phyloP scores from a whole-genome alignment of 1,140 invertebrate species.

The Papilio machaon region DNA sequence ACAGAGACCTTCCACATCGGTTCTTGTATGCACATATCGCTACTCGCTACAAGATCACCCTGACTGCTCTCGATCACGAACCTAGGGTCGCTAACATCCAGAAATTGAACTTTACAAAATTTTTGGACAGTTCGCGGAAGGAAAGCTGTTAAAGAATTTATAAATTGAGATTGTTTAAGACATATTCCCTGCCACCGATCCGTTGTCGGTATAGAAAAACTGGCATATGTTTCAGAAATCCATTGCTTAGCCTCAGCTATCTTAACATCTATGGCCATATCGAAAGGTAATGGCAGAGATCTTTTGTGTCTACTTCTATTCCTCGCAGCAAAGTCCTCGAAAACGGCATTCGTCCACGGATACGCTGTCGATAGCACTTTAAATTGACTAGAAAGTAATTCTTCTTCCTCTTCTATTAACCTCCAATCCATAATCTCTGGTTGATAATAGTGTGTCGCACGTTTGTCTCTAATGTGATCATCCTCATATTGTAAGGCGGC shows the following conservation, averaged over 20 bases:
- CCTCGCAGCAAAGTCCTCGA: conserved; percentile 82
- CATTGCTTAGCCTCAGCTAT: conserved; percentile 89
- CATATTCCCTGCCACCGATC: conserved; percentile 91
- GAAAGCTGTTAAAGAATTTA: conserved; percentile 89
- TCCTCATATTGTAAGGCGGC: conserved; percentile 74
- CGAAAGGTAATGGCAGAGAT: conserved; percentile 77
- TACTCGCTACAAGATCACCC: conserved; percentile 90
- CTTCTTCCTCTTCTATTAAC: conserved; percentile 75
- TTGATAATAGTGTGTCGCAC: conserved; percentile 52
- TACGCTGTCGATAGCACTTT: conserved; percentile 73
- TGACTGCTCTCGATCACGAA: conserved; percentile 90
- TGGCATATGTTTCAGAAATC: conserved; percentile 92
- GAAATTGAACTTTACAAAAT: conserved; percentile 88
- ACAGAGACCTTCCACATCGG: conserved; percentile 91
- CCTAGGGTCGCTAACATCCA: conserved; percentile 89
- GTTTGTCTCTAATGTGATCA: conserved; percentile 73
- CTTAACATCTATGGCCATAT: conserved; percentile 81
- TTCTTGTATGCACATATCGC: conserved; percentile 90
- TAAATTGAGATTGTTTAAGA: conserved; percentile 88
- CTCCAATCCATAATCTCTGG: conserved; percentile 76
- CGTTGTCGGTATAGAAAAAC: conserved; percentile 90
- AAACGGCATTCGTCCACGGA: conserved; percentile 81
- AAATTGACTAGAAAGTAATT: conserved; percentile 77
- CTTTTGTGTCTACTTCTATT: conserved; percentile 79
- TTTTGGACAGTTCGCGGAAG: conserved; percentile 88